A percentile compares a stretch with the other conserved stretches of the same genome.
phyloP scores from a whole-genome alignment of 2,797 vertebrate species.

The Muraenolepis orangiensis region DNA sequence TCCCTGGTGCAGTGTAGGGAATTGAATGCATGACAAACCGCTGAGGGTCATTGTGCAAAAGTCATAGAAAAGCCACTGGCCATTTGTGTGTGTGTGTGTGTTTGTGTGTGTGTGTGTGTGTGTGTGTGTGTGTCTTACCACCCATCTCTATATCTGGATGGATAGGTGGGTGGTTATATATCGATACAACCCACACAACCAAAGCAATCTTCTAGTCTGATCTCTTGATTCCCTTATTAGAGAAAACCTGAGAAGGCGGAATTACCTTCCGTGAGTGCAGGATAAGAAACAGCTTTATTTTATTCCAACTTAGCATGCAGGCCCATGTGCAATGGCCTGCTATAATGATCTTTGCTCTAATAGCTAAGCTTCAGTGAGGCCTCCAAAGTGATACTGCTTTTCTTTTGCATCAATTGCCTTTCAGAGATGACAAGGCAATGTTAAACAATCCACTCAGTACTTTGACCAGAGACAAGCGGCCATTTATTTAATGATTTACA shows the following conservation, averaged over 20 bases:
- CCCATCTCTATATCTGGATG: no score
- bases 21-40: not conserved
- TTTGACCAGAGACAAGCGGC: not conserved
- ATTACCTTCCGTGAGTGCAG: no score
- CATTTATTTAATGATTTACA: not conserved
- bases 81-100: no score
- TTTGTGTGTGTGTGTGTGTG: no score
- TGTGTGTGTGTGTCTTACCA: no score
- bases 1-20: not conserved
- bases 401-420: not conserved
- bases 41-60: not conserved
- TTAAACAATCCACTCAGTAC: not conserved
- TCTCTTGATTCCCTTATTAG: no score
- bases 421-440: not conserved
- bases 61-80: not conserved
- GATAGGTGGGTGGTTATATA: no score
- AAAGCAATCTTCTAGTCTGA: no score
- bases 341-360: not conserved
- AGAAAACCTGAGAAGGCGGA: no score
- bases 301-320: not conserved
- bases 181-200: no score
- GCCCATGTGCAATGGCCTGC: not conserved
- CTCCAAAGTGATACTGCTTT: not conserved
- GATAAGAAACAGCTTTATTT: no score
- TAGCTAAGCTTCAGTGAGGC: not conserved